Base-by-base conservation (phyloP, 2,113 vertebrate species). In the Mola mola region DNA sequence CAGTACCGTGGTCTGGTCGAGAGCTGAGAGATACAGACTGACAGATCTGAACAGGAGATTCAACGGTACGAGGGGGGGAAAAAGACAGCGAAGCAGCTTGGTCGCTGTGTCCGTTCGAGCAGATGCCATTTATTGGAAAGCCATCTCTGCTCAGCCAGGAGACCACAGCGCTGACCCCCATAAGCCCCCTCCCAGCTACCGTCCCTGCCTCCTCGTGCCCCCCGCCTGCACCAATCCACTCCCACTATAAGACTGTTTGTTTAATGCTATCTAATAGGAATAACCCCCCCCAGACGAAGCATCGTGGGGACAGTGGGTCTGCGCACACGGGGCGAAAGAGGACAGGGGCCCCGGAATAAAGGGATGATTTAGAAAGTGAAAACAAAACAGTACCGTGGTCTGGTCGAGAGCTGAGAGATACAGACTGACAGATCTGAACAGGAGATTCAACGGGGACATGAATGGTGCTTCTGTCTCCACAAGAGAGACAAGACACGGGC, bases 401-500 rank as follows among this genome's bases (percentile, higher is more conserved):
- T 29, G 28, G 70, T 34, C 21, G 50, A 67, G 65, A 34, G 69
- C 59, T 3, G 85, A n/a, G 76, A 69, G 86, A 89, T 33, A 83
- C 82, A 46, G 75, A 82, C 60, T 52, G 79, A 85, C 73, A 72
- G 70, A 56, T 61, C 66, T 56, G 64, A 66, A 75, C 81, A 70
- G 70, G 85, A 80, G 75, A 81, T 59, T 73, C 51, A 72, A 81
- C 69, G 21, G 61, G 59, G 73, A 69, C 72, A 82, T 92, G 87
- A 92, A 93, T 91, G 60, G 82, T 50, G 64, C 76, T 81, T 87
- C 85, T 92, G 88, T 92, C 51, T 79, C 29, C 58, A 51, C 21
- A 58, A 63, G 43, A 49, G 58, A 87, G 75, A 84, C 59, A 48
- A 74, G 78, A 60, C 24, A 57, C n/a, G 8, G 13, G 24, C n/a